These are phyloP conservation scores for Oreochromis grahami DNA, from an alignment of 2,797 vertebrate genomes.

Conservation along the genomic window DNA sequence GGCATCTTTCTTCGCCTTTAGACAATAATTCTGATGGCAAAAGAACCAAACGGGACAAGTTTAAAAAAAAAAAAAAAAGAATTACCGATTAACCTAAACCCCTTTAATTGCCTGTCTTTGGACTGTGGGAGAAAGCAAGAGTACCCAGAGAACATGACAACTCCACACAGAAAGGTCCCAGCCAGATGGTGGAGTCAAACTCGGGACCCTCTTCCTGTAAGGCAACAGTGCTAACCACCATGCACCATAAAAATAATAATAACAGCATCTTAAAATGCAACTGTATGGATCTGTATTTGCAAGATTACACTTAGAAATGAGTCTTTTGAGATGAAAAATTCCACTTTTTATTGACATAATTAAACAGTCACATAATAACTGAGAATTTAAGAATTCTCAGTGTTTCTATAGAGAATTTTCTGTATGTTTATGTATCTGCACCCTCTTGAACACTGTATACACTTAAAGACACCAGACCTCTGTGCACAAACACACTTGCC, in stretches of 20 bases:
- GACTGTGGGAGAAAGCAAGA: accelerated
- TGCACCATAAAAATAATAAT: not conserved
- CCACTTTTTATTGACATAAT: not conserved
- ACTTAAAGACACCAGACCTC: not conserved
- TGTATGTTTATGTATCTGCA: not conserved
- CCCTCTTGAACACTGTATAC: not conserved
- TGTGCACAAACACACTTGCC: not conserved
- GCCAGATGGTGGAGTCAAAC: accelerated
- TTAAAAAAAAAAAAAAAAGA: too few species aligned
- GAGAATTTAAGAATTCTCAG: not conserved
- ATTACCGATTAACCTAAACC: not conserved
- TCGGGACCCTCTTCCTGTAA: not conserved
- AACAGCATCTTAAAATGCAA: not conserved
- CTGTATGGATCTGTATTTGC: not conserved
- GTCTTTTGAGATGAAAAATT: not conserved
- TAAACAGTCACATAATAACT: not conserved
- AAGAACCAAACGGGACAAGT: too few species aligned
- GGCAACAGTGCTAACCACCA: not conserved
- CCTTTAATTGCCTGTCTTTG: not conserved
- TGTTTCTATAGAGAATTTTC: not conserved
- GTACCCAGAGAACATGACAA: not conserved
- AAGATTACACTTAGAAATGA: not conserved
- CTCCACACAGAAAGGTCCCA: not conserved
- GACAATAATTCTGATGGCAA: too few species aligned
- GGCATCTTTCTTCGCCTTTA: too few species aligned